Evolutionary conservation across 2,888 invertebrate species (phyloP).

Genomic region (Hoplodrina ambigua): DNA sequence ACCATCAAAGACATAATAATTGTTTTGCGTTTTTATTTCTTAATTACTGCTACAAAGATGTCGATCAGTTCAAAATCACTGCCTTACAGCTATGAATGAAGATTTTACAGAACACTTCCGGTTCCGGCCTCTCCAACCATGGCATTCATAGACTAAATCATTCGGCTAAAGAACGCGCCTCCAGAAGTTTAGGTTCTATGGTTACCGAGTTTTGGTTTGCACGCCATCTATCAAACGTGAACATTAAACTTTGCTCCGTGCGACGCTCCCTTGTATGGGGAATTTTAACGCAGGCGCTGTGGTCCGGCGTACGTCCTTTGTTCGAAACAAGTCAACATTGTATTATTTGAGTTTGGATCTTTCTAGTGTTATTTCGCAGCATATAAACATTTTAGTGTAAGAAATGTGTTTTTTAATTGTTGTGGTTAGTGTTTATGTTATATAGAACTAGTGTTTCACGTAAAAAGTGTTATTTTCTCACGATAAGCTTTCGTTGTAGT

Average conservation of each 20-base stretch:
- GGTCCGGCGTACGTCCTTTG: constrained; percentile 90
- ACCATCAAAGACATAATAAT: background rate
- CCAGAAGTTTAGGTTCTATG: constrained; percentile 63
- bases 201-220: constrained; percentile 58
- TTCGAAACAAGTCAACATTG: constrained; percentile 90
- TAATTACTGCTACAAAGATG: background rate
- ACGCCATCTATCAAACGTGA: constrained; percentile 83
- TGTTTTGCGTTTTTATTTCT: background rate
- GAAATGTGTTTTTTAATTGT: constrained; percentile 77
- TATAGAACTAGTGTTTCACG: constrained; percentile 73
- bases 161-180: constrained; percentile 30
- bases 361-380: constrained; percentile 78
- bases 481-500: constrained; percentile 80
- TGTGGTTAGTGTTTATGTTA: constrained; percentile 69
- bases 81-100: background rate
- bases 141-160: constrained; percentile 40
- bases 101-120: constrained; percentile 16
- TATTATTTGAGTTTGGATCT: constrained; percentile 83
- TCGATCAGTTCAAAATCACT: constrained; percentile 3
- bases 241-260: constrained; percentile 70
- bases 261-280: constrained; percentile 82
- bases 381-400: constrained; percentile 75
- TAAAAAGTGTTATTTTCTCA: constrained; percentile 74
- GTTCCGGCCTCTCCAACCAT: background rate
- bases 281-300: constrained; percentile 89